Conservation (phyloP, 2,888 invertebrate species). For the Acanthacorydalis orientalis region DNA sequence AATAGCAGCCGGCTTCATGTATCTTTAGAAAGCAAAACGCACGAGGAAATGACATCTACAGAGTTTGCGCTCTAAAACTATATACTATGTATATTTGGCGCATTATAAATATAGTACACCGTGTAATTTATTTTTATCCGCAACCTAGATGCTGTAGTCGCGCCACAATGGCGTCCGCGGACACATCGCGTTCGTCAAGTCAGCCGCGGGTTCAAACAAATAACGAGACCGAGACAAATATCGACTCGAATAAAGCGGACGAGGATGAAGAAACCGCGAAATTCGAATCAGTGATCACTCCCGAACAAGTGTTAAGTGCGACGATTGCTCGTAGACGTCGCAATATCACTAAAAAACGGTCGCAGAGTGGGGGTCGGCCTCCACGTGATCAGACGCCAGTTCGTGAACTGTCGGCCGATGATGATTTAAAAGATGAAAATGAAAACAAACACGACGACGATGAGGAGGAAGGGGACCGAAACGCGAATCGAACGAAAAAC, state of each 20-base stretch:
- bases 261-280: conserved; percentile 10
- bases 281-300: conserved; percentile 22
- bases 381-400: conserved; percentile 47
- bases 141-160: conserved; percentile 2
- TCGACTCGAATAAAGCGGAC: not conserved
- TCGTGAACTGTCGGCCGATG: conserved; percentile 21
- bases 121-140: conserved; percentile 5
- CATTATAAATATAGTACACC: no score
- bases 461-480: conserved; percentile 17
- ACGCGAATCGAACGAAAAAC: not conserved
- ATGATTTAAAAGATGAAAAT: conserved; percentile 8
- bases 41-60: no score
- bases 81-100: no score
- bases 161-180: conserved; percentile 9
- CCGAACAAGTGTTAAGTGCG: conserved; percentile 32
- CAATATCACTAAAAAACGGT: conserved; percentile 35
- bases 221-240: conserved; percentile 20
- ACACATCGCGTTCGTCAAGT: conserved; percentile 4
- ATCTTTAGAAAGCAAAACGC: no score
- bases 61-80: no score
- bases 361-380: conserved; percentile 29
- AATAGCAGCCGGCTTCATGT: no score
- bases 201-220: not conserved
- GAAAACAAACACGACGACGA: conserved; percentile 10
- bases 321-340: conserved; percentile 40